A percentile compares a stretch with the other conserved stretches of the same genome.
Evolutionary conservation across 2,113 vertebrate genomes (phyloP).

Genomic region (Phaethon lepturus): DNA sequence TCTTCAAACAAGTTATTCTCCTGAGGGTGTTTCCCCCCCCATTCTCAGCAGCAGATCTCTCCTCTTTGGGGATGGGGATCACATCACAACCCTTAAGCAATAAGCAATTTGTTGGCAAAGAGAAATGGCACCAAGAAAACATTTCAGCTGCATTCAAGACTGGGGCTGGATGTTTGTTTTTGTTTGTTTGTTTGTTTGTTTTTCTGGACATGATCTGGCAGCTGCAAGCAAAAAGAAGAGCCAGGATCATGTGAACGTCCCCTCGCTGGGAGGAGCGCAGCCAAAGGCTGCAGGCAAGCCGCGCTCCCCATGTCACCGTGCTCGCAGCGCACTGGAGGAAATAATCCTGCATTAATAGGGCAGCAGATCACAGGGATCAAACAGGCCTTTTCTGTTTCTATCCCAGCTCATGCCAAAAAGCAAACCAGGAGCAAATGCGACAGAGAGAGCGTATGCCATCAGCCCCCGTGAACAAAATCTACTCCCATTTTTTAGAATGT

Average conservation of each 20-base stretch:
- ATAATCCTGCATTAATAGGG: slow-evolving; percentile 46
- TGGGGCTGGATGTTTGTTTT: neutral
- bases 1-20: slow-evolving; percentile 4
- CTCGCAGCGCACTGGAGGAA: slow-evolving; percentile 13
- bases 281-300: slow-evolving; percentile 43
- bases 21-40: neutral
- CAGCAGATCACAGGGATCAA: slow-evolving; percentile 33
- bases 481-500: neutral
- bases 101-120: slow-evolving; percentile 40
- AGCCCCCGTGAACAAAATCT: neutral
- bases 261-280: neutral
- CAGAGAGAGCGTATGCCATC: neutral
- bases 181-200: slow-evolving; percentile 25
- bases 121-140: slow-evolving; percentile 45
- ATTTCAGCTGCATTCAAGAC: slow-evolving; percentile 19
- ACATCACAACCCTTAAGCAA: slow-evolving; percentile 11
- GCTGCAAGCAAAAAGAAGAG: slow-evolving; percentile 35
- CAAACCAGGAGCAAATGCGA: neutral
- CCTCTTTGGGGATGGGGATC: neutral
- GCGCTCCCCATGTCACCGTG: neutral
- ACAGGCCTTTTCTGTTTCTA: slow-evolving; percentile 17
- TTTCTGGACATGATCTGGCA: slow-evolving; percentile 32
- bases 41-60: neutral
- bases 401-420: neutral
- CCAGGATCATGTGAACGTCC: slow-evolving; percentile 20